Percentiles rank a stretch among this genome's conserved stretches.
Evolutionary conservation across 2,797 vertebrate species (phyloP).

Genomic region (Onychomys leucogaster): DNA sequence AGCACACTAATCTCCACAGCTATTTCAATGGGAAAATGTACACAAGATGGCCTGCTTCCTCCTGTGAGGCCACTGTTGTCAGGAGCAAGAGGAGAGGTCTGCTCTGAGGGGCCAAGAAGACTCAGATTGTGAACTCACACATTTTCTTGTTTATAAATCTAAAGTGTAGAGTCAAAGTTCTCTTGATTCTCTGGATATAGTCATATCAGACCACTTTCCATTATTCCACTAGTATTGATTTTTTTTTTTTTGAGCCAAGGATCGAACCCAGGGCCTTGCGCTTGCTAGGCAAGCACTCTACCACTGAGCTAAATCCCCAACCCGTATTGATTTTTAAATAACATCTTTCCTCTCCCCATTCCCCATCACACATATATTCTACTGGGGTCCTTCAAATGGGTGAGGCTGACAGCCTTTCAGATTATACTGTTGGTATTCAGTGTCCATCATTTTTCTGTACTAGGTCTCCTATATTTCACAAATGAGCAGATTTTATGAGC

Average conservation of each 20-base stretch:
- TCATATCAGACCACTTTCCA: background rate
- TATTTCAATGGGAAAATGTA: background rate
- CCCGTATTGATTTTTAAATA: background rate
- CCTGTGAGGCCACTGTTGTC: background rate
- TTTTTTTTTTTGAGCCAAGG: too few relatives aligned
- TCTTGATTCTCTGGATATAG: background rate
- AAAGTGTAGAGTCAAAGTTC: background rate
- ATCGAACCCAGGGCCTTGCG: too few relatives aligned
- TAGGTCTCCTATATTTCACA: background rate
- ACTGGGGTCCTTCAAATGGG: background rate
- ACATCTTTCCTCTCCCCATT: fast-evolving
- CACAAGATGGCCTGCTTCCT: background rate
- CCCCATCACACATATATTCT: background rate
- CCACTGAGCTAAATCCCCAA: too few relatives aligned
- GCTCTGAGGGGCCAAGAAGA: too few relatives aligned
- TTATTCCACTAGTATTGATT: background rate
- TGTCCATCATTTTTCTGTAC: background rate
- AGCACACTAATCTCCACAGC: background rate
- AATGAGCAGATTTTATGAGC: background rate
- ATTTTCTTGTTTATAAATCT: background rate
- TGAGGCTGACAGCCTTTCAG: background rate
- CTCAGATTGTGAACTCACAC: background rate
- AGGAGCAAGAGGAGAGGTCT: background rate
- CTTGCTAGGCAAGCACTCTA: too few relatives aligned
- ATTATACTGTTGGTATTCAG: background rate